Conservation (phyloP, 2,797 vertebrate species). For the Synaphobranchus kaupii region DNA sequence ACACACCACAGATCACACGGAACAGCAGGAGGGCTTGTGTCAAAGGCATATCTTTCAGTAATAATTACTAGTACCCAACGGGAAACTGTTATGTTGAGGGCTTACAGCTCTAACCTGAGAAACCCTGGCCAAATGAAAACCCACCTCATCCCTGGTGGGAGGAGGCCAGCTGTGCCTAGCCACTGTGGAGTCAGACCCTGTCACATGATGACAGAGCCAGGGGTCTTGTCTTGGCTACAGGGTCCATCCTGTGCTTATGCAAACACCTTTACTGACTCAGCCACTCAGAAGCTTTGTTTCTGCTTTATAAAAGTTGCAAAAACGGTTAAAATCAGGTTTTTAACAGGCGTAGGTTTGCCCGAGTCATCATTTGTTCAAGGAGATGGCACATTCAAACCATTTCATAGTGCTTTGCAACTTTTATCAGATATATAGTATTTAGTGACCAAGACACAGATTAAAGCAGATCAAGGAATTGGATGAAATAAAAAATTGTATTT, state of each 20-base stretch:
- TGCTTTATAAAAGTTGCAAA: too few species aligned
- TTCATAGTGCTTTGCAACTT: neutral
- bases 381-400: conserved; percentile 2
- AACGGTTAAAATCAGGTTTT: too few species aligned
- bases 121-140: neutral
- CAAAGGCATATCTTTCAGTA: neutral
- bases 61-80: neutral
- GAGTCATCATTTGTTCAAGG: neutral
- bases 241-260: neutral
- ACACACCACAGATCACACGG: neutral
- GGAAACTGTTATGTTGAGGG: neutral
- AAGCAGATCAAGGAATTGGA: neutral
- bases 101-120: neutral
- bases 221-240: neutral
- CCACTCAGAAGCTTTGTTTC: too few species aligned
- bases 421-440: neutral
- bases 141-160: neutral
- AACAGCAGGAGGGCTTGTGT: neutral
- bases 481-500: neutral
- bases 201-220: neutral
- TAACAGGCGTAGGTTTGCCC: too few species aligned
- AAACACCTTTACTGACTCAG: neutral
- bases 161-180: too few species aligned
- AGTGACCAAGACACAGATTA: neutral
- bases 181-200: neutral